Base-by-base conservation (phyloP, 2,888 invertebrate species). In the Phlogophora meticulosa region DNA sequence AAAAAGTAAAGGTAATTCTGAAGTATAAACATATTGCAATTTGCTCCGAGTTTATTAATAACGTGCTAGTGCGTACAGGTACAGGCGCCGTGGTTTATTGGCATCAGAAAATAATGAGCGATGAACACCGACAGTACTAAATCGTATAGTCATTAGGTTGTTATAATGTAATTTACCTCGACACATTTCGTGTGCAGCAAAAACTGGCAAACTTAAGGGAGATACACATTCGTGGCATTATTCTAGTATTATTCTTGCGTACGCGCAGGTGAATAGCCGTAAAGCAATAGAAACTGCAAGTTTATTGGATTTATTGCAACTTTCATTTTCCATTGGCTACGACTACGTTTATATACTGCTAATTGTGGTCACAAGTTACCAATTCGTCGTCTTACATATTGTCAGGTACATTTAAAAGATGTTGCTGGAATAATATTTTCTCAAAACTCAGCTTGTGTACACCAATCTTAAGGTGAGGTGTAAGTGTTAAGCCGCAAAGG, bases 81-180 rank as follows among this genome's bases (percentile, higher is more conserved):
- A n/a, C n/a, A 40, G 45, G 3, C 42, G 1, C 24, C 32, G 36
- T 38, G 38, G 38, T 60, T 43, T 45, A 49, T 28, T 17, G 28
- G 48, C 28, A 53, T 63, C 40, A 49, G 45, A 55, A 59, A 64
- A 58, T 67, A 63, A 68, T 65, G 20, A 65, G 17, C 45, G 43
- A 65, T 53, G 70, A 67, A 70, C 59, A 53, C 52, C 45, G 38
- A 38, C 52, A 46, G 20, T 45, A n/a, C 48, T 59, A 72, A 71
- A 66, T 80, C 51, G 60, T 70, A 59, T 66, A 43, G 52, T 51
- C 32, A 76, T 73, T 77, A 74, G 42, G 67, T 76, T 51, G 65
- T 84, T 77, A 80, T 63, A 83, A 77, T 66, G 68, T 75, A 78
- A 80, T 81, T 86, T 82, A 83, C 84, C 80, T 84, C 83, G 81